Conservation (phyloP, 2,888 invertebrate species). For the Acronicta alni region DNA sequence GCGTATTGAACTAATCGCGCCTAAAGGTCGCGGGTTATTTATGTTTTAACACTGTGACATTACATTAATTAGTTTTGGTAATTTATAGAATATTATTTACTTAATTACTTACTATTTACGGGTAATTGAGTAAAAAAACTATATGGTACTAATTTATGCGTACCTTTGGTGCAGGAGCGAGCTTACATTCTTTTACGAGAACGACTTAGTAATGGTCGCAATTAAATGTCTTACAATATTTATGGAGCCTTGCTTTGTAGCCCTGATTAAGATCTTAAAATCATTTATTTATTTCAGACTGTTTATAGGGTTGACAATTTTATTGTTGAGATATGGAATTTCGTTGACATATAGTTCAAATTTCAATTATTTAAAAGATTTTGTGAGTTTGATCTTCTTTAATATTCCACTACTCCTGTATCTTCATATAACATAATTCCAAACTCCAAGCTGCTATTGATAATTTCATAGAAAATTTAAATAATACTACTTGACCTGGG, state of each 20-base stretch:
- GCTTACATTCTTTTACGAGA: conserved; percentile 57
- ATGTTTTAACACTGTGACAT: too few species aligned
- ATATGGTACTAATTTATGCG: conserved; percentile 59
- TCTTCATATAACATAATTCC: too few species aligned
- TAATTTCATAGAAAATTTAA: too few species aligned
- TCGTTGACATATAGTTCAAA: too few species aligned
- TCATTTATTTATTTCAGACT: conserved; percentile 22
- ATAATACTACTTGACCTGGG: too few species aligned
- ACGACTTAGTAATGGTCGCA: conserved; percentile 59
- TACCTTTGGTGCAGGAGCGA: conserved; percentile 49
- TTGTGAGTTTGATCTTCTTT: too few species aligned
- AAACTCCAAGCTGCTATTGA: too few species aligned
- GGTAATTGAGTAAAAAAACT: conserved; percentile 54
- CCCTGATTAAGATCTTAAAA: conserved; percentile 30
- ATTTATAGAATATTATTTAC: conserved; percentile 25
- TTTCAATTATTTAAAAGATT: too few species aligned
- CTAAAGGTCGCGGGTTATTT: too few species aligned
- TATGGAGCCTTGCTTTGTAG: conserved; percentile 36
- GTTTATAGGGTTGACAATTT: conserved; percentile 4
- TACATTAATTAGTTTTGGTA: background rate
- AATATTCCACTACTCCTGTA: too few species aligned
- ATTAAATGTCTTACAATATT: conserved; percentile 52
- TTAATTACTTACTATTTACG: conserved; percentile 20
- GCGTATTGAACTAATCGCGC: too few species aligned
- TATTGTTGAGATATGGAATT: too few species aligned